Base-by-base conservation (phyloP, 2,888 invertebrate genomes). In the Thymelicus sylvestris region DNA sequence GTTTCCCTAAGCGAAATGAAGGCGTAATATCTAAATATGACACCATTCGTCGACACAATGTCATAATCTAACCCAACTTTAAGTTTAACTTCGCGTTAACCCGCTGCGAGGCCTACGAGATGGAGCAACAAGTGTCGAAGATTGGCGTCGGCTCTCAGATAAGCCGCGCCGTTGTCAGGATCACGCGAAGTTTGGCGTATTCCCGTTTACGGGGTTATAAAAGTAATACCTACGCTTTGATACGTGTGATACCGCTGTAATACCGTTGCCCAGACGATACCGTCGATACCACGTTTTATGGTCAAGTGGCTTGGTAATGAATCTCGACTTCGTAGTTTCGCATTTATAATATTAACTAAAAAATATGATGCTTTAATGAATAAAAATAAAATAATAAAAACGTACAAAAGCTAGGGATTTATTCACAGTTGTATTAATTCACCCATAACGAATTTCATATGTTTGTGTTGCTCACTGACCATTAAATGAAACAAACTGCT, bases 91-190 rank as follows among this genome's bases (percentile, higher is more conserved):
- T 15, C 7, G 15, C 50, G 50, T 50, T 15, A 50, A 50, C 50
- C 50, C 50, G 15, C 6, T 15, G 0, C 59, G n/a, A 19, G 19
- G 19, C 19, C 19, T 19, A 2, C 19, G 19, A 19, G 19, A 19
- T 7, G 31, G 31, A 64, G 48, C 64, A 64, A 64, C 64, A 64
- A 50, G 64, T 64, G 50, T n/a, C 50, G 7, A 39, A 60, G n/a
- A 60, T 60, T 50, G 50, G n/a, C 48, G 48, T n/a, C n/a, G 48
- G 50, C 7, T 31, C n/a, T 50, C 10, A 64, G 64, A 64, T 64
- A 64, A 50, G 50, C n/a, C n/a, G 50, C 2, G 15, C 62, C 50
- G 38, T 19, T 64, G 38, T 38, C 38, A 50, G 50, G 7, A n/a
- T 38, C 64, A 13, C 50, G 15, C 62, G 47, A 41, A 60, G 7